Evolutionary conservation across 2,888 invertebrate genomes (phyloP).

Genomic region (Lochmaea capreae): DNA sequence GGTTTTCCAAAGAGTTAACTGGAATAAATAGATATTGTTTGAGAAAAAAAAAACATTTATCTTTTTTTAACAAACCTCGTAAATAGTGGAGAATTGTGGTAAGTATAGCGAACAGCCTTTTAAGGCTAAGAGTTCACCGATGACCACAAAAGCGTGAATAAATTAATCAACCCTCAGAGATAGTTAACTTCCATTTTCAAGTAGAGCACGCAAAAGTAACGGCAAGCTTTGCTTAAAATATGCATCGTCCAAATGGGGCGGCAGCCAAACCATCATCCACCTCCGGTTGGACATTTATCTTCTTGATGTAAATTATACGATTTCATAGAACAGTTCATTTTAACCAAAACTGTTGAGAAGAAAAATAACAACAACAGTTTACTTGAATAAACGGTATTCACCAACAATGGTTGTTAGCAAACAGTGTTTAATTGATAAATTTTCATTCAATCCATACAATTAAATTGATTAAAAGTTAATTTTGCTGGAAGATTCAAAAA

Average conservation of each 20-base stretch:
- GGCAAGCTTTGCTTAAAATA: slow-evolving; percentile 50
- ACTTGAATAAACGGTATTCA: too few relatives aligned
- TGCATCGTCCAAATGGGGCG: slow-evolving; percentile 51
- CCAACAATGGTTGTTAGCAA: too few relatives aligned
- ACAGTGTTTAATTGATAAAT: too few relatives aligned
- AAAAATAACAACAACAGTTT: too few relatives aligned
- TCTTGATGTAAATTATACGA: slow-evolving; percentile 54
- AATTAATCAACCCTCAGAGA: slow-evolving; percentile 48
- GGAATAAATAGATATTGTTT: too few relatives aligned
- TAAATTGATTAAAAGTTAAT: too few relatives aligned
- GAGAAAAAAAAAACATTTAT: too few relatives aligned
- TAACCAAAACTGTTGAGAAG: not conserved
- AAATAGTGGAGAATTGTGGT: not conserved
- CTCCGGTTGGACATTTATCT: slow-evolving; percentile 56
- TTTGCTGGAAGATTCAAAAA: too few relatives aligned
- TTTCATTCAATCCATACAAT: too few relatives aligned
- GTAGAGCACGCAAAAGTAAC: slow-evolving; percentile 52
- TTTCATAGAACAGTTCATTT: slow-evolving; percentile 45
- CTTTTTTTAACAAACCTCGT: too few relatives aligned
- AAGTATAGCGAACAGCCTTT: slow-evolving; percentile 27
- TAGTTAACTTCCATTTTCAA: slow-evolving; percentile 48
- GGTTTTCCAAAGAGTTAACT: too few relatives aligned
- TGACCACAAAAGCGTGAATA: slow-evolving; percentile 43
- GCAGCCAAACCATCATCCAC: slow-evolving; percentile 54
- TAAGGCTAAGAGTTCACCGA: slow-evolving; percentile 37